Percentiles rank a stretch among this genome's conserved stretches.
Conservation (phyloP, 2,888 invertebrate genomes). For the Brachylomia viminalis region DNA sequence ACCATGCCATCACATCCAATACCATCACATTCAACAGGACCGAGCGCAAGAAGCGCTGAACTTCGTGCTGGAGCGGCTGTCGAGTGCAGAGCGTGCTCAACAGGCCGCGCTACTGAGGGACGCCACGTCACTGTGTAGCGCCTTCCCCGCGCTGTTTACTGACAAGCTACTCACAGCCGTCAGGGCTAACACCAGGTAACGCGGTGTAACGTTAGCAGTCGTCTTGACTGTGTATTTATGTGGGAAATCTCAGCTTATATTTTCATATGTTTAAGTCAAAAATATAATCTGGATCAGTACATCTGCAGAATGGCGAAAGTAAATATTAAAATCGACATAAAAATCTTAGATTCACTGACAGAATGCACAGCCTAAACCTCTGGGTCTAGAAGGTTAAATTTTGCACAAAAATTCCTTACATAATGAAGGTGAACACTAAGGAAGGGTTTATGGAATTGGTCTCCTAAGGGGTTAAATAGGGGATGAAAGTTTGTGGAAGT, state of each 20-base stretch:
- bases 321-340: not conserved
- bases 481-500: not conserved
- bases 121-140: conserved; percentile 95
- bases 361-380: not conserved
- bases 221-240: not conserved
- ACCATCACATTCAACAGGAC: conserved; percentile 86
- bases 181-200: conserved; percentile 91
- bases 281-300: not conserved
- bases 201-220: too few species aligned
- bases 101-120: conserved; percentile 95
- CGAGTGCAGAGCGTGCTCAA: conserved; percentile 93
- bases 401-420: not conserved
- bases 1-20: not conserved
- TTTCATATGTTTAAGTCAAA: not conserved
- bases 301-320: not conserved
- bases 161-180: conserved; percentile 95
- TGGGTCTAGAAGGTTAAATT: not conserved
- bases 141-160: conserved; percentile 95
- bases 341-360: not conserved
- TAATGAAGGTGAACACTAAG: not conserved
- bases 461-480: not conserved
- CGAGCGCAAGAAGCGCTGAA: conserved; percentile 95
- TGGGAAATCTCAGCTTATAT: not conserved
- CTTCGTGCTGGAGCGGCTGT: conserved; percentile 94
- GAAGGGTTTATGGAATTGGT: not conserved